These are phyloP conservation scores for Anthopleura sola DNA, from an alignment of 64 coral and sea anemone species.

Conservation along the genomic window DNA sequence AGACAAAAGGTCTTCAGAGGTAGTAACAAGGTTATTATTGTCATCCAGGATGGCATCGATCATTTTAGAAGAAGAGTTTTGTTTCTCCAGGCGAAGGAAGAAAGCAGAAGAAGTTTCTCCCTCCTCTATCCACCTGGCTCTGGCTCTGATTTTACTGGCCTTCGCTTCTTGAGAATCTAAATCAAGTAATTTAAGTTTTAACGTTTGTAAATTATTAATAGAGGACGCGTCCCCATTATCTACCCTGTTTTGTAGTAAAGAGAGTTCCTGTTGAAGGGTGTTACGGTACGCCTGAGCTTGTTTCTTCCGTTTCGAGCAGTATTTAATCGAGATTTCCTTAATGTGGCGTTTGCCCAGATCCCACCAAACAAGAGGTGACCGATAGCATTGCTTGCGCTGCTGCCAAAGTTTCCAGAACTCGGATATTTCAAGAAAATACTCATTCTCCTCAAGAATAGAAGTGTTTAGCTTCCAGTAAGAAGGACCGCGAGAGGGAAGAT, in stretches of 20 bases:
- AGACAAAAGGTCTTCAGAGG: not conserved
- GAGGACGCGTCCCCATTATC: not conserved
- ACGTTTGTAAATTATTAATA: not conserved
- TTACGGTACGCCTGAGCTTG: no score
- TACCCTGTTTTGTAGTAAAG: not conserved
- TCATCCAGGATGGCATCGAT: not conserved
- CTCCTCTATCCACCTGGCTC: slow-evolving; percentile 8
- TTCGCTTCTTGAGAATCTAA: not conserved
- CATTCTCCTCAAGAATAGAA: not conserved
- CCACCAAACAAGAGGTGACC: not conserved
- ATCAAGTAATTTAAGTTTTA: not conserved
- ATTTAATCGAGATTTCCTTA: not conserved
- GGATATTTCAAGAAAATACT: not conserved
- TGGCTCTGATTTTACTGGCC: not conserved
- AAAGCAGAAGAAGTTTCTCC: not conserved
- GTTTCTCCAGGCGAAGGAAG: not conserved
- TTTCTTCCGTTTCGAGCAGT: not conserved
- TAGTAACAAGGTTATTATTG: not conserved
- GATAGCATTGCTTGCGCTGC: not conserved
- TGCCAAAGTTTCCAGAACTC: not conserved
- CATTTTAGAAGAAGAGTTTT: not conserved
- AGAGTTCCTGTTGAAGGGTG: not conserved
- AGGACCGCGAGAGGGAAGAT: not conserved
- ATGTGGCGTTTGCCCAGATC: not conserved
- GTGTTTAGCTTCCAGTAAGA: not conserved